Conservation (phyloP, 2,888 invertebrate genomes). For the Cheilosia soror region DNA sequence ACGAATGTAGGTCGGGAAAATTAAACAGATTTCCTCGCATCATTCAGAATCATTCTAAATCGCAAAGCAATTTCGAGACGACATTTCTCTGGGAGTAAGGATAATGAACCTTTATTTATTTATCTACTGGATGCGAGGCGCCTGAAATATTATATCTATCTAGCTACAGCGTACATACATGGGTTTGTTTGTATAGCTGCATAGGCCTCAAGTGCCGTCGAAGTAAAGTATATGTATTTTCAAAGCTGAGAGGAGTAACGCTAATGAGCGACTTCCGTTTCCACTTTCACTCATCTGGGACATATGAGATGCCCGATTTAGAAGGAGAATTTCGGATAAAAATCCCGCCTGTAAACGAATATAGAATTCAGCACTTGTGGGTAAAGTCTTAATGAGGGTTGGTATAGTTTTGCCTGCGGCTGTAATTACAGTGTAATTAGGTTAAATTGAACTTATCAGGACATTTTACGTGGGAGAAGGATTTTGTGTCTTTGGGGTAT, state of each 20-base stretch:
- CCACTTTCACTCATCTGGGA: background rate
- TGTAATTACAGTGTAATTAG: constrained; percentile 11
- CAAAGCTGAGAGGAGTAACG: background rate
- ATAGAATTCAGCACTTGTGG: background rate
- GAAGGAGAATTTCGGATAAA: background rate
- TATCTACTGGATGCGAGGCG: background rate
- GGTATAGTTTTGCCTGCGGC: background rate
- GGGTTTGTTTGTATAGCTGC: background rate
- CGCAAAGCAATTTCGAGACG: background rate
- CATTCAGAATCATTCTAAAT: background rate
- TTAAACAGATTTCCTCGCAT: background rate
- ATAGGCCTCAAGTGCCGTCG: background rate
- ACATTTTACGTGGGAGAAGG: too few species aligned
- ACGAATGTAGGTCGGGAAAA: background rate
- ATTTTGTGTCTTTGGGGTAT: too few species aligned
- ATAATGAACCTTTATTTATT: constrained; percentile 3
- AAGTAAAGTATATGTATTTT: background rate
- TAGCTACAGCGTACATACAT: background rate
- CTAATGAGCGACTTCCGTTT: constrained; percentile 28
- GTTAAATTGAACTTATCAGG: constrained; percentile 9
- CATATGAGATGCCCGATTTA: constrained; percentile 8
- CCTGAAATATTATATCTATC: constrained; percentile 23
- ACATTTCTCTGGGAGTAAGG: background rate
- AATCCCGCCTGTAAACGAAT: background rate
- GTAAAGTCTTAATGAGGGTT: background rate